Base-by-base conservation (phyloP, 1,140 invertebrate genomes). In the Dryas iulia region DNA sequence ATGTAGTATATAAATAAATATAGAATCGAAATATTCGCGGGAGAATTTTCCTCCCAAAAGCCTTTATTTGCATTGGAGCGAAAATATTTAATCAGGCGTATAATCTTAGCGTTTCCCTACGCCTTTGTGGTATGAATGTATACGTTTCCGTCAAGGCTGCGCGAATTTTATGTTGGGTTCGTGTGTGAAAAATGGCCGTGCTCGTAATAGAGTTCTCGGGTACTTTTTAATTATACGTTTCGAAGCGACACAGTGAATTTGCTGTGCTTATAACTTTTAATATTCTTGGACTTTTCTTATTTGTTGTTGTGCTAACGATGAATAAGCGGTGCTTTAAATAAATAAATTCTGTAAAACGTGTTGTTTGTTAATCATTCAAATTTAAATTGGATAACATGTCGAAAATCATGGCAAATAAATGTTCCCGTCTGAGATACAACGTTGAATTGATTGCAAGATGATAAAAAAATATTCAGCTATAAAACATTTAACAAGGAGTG, bases 41-140 rank as follows among this genome's bases (percentile, higher is more conserved):
- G 74, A 76, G 68, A 75, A 77, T 78, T 82, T 81, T 71, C 72
- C 72, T 72, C 53, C 73, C 62, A 56, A 59, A 31, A 76, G 65
- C 80, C 73, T 83, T 81, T 84, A 84, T 86, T 86, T 84, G 83
- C 80, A 80, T 79, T 83, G 78, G 76, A 86, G 82, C 75, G 80
- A 84, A 87, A 87, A 87, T 85, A 87, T 85, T 87, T 85, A 85
- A 85, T 85, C 84, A 85, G 78, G 82, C 83, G 82, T 85, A 81
- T 84, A 83, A 87, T 85, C 81, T 85, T 85, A 81, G 76, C 77
- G 76, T 79, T 59, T 76, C 74, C 76, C 71, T 77, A 71, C 72
- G 77, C 78, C 72, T 81, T 83, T 84, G 83, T 79, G 76, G 81
- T 78, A 83, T 71, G 66, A 79, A 83, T 74, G 80, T 78, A 72